Conservation (phyloP, 92 coral and sea anemone genomes). For the Epizoanthus rinbou region DNA sequence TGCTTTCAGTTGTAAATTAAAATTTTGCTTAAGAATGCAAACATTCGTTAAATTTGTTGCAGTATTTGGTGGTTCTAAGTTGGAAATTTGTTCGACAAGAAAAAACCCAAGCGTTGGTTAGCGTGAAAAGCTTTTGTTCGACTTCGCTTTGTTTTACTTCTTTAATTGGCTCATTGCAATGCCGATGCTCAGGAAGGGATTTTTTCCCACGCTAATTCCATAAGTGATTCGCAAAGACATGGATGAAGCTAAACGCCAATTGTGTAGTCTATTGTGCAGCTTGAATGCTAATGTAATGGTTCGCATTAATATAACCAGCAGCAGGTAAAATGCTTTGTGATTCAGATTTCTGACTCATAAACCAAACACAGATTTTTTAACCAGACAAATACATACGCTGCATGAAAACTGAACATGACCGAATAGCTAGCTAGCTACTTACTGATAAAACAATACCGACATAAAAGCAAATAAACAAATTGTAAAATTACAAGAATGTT, state of each 20-base stretch:
- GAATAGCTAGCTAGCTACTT: too few relatives aligned
- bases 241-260: slow-evolving; percentile 31
- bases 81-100: too few relatives aligned
- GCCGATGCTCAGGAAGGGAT: neutral
- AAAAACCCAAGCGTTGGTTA: neutral
- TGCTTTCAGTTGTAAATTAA: neutral
- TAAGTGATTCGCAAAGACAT: neutral
- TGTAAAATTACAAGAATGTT: too few relatives aligned
- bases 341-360: too few relatives aligned
- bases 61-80: neutral
- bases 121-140: neutral
- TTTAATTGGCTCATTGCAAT: neutral
- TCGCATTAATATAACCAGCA: slow-evolving; percentile 4
- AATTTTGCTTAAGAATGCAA: neutral
- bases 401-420: too few relatives aligned
- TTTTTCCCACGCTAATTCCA: slow-evolving; percentile 40
- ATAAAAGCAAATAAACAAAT: too few relatives aligned
- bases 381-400: too few relatives aligned
- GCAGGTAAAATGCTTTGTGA: neutral
- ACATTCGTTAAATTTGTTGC: neutral
- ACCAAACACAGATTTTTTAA: too few relatives aligned
- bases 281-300: slow-evolving; percentile 5
- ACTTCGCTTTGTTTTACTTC: neutral
- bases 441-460: too few relatives aligned
- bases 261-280: slow-evolving; percentile 15